phyloP scores from a whole-genome alignment of 2,888 invertebrate genomes.

The Drosophila mettleri region DNA sequence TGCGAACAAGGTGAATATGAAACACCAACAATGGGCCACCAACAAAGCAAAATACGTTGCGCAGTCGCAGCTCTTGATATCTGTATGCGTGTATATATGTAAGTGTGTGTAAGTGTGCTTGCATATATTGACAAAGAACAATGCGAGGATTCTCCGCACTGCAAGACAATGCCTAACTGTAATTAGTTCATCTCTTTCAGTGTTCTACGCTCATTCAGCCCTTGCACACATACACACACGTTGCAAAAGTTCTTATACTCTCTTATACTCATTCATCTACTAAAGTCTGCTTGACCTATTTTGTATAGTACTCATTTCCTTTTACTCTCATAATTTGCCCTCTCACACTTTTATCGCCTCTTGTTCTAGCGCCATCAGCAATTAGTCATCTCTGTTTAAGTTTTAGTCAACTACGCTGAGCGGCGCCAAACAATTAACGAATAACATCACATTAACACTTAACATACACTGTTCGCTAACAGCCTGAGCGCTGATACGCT shows the following conservation, averaged over 20 bases:
- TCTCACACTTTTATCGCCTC: not conserved
- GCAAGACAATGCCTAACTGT: not conserved
- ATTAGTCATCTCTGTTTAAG: not conserved
- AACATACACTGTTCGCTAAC: slow-evolving; percentile 17
- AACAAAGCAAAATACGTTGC: slow-evolving; percentile 11
- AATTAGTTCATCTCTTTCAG: not conserved
- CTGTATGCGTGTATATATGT: not conserved
- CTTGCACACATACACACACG: too few species aligned
- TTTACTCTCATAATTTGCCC: not conserved
- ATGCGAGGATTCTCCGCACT: not conserved
- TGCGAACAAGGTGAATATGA: slow-evolving; percentile 17
- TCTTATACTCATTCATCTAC: not conserved
- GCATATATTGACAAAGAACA: not conserved
- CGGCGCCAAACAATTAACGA: not conserved
- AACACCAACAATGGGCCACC: slow-evolving; percentile 9
- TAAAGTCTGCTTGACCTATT: not conserved
- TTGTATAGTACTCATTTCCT: not conserved
- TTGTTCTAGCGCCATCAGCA: not conserved
- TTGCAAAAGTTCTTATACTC: not conserved
- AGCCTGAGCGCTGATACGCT: slow-evolving; percentile 5
- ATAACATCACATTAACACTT: slow-evolving; percentile 20
- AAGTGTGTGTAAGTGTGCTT: not conserved
- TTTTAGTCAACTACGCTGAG: not conserved
- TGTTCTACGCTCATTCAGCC: not conserved
- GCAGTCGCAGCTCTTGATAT: not conserved